These are phyloP conservation scores for Calameuta pallipes DNA, from an alignment of 2,888 invertebrate species.

Conservation along the genomic window DNA sequence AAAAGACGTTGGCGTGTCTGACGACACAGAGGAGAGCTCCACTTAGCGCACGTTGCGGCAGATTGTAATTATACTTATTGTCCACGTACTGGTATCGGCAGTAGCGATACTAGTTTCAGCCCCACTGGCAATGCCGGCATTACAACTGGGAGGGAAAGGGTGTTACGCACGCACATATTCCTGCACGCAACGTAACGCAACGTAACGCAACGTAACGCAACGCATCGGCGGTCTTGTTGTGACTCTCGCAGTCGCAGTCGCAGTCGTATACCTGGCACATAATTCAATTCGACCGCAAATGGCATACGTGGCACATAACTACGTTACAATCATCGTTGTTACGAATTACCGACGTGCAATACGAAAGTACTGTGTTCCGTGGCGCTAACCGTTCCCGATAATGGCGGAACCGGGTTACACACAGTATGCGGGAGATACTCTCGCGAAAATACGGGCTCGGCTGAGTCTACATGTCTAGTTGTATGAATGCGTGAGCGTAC, in stretches of 20 bases:
- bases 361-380: conserved; percentile 29
- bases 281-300: conserved; percentile 40
- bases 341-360: conserved; percentile 35
- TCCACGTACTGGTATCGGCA: conserved; percentile 30
- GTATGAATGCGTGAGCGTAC: not conserved
- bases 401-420: not conserved
- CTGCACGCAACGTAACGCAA: conserved; percentile 40
- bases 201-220: conserved; percentile 16
- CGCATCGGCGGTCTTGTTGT: conserved; percentile 22
- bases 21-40: not conserved
- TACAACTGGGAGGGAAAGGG: not conserved
- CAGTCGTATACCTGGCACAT: conserved; percentile 28
- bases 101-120: not conserved
- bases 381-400: conserved; percentile 30
- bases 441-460: not conserved
- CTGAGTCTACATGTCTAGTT: not conserved
- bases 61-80: conserved; percentile 56
- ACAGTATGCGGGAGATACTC: not conserved
- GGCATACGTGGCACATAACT: conserved; percentile 38
- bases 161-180: conserved; percentile 44
- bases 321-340: conserved; percentile 40
- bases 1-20: not conserved
- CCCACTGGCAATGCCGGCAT: not conserved
- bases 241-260: conserved; percentile 10
- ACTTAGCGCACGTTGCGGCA: conserved; percentile 37